A percentile compares a stretch with the other conserved stretches of the same genome.
These are phyloP conservation scores for Choreutis nemorana DNA, from an alignment of 2,888 invertebrate genomes.

Conservation along the genomic window DNA sequence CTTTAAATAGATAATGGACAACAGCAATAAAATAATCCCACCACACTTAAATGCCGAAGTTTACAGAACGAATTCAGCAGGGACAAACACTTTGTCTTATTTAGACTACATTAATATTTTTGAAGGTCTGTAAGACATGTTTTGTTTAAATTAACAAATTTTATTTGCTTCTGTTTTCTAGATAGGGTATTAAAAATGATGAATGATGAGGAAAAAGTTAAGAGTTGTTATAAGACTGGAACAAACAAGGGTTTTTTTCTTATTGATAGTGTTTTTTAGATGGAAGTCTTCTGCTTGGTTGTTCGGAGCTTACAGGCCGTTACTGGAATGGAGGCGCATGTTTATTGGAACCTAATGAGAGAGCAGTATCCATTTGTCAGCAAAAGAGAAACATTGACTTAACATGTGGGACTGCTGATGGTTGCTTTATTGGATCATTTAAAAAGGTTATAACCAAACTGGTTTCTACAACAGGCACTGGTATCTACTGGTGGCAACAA, in stretches of 20 bases:
- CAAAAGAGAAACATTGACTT: conserved; percentile 35
- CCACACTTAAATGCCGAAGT: conserved; percentile 58
- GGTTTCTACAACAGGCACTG: not conserved
- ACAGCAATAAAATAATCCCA: conserved; percentile 39
- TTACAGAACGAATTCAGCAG: conserved; percentile 44
- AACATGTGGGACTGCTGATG: conserved; percentile 45
- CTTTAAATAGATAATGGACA: conserved; percentile 40
- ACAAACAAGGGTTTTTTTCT: no score
- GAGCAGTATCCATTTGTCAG: conserved; percentile 24
- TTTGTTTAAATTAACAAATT: no score
- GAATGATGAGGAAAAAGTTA: no score
- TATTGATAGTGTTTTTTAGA: no score
- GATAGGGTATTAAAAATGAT: no score
- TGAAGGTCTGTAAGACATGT: no score
- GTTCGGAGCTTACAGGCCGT: conserved; percentile 53
- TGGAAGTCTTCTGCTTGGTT: conserved; percentile 46
- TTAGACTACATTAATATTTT: conserved; percentile 44
- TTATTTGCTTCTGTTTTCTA: no score
- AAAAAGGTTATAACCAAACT: conserved; percentile 22
- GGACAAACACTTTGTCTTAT: conserved; percentile 34
- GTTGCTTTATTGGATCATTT: conserved; percentile 41
- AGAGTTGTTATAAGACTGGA: no score
- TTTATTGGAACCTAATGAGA: conserved; percentile 31
- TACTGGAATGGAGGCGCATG: conserved; percentile 54
- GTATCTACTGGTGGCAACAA: not conserved